These are phyloP conservation scores for western clawed frog (Xenopus tropicalis) DNA, from an alignment of 2,113 vertebrate species.

Conservation along the genomic window UCB_Xtro_10.0 CM004443.2:47065501-47066000, in stretches of 20 bases:
- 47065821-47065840: constrained; percentile 45
- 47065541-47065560: no score
- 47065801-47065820: constrained; percentile 44
- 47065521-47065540: no score
- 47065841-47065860: constrained; percentile 41
- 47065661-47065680: not conserved
- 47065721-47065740: constrained; percentile 41
- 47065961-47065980: not conserved
- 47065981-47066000: not conserved
- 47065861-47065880: constrained; percentile 27
- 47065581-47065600: no score
- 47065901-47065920: constrained; percentile 14
- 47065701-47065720: constrained; percentile 28
- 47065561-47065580: no score
- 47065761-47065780: constrained; percentile 34
- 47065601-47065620: no score
- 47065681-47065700: constrained; percentile 4
- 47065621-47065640: no score
- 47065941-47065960: not conserved
- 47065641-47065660: not conserved
- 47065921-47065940: not conserved
- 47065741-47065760: constrained; percentile 36
- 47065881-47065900: constrained; percentile 30
- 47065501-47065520: no score
- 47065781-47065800: constrained; percentile 33